Base-by-base conservation (phyloP, 2,797 vertebrate genomes). In the Columba guinea region DNA sequence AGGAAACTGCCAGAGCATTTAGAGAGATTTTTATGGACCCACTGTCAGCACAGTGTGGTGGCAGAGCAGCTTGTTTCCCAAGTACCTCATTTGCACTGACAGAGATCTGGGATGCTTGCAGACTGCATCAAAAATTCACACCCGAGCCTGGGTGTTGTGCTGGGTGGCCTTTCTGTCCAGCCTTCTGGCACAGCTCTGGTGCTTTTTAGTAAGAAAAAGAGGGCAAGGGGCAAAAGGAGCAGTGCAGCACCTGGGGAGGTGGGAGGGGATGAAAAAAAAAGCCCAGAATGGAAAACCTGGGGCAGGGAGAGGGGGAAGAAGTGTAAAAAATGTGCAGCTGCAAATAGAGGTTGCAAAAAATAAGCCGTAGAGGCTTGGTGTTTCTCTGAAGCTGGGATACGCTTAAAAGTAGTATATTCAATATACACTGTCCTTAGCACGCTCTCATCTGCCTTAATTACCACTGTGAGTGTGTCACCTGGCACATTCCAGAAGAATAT, bases 11-110 rank as follows among this genome's bases (percentile, higher is more conserved):
- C 80, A 11, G 52, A 34, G 27, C 37, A 77, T 24, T 1, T 7
- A 46, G 52, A 34, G 52, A 55, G 39, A 11, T 32, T 65, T 55
- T 71, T 44, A 22, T 1, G 1, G 46, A 51, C 41, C 10, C 22
- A 1, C 22, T 11, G 30, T 32, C n/a, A 51, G 41, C 32, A 10
- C 1, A 1, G 19, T 0, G 1, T 1, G 14, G 44, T 58, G 19
- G 15, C 7, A 1, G 28, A 63, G 32, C 1, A 63, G 32, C 1
- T 0, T 7, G 48, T 60, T 76, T 49, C 24, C 44, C 26, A 32
- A 18, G 30, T 21, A 16, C 7, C 17, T 37, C 35, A 14, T 44
- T 37, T 34, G 52, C n/a, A 11, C 26, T 3, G 70, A 32, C 1
- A 24, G 41, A 32, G 32, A 17, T 46, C 7, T 10, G 53, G 28